Base-by-base conservation (phyloP, 2,888 invertebrate genomes). In the Tetheella fluctuosa region DNA sequence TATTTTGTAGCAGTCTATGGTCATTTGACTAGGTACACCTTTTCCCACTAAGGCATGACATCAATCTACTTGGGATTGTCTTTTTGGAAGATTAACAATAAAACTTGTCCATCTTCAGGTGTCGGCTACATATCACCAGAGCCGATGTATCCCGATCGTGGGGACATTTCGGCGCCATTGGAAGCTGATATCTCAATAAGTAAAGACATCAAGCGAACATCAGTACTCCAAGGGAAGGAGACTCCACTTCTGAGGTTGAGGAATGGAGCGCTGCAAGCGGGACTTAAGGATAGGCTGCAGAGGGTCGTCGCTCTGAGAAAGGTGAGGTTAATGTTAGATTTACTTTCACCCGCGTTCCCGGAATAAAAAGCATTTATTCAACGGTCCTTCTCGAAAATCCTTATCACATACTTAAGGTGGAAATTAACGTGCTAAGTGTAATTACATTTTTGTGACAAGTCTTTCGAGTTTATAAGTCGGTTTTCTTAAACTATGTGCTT, bases 211-310 rank as follows among this genome's bases (percentile, higher is more conserved):
- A 70, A 77, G 59, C 75, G 71, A 58, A 64, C 76, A 13, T 69
- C 80, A 0, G 63, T 77, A 60, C 61, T 65, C 12, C 64, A 65
- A 3, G 80, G 82, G 59, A 87, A 86, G 61, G 86, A 85, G 30
- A 93, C 91, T 48, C 94, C 93, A 1, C 79, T 95, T 37, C 86
- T 95, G 76, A 86, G 94, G 71, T 88, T 96, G 56, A 89, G 94
- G 71, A 96, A 96, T 73, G 96, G 96, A 28, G 95, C 95, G 54
- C 85, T 96, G 34, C 95, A 95, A 71, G 94, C 94, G 5, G 95
- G 95, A 0, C 93, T 96, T 23, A 93, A 94, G 57, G 93, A 94
- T 63, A 91, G 94, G 69, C 89, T 96, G 58, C 91, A 91, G 53
- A 93, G 94, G 72, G 87, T 93, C 77, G 94, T 88, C 68, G 88